A percentile compares a stretch with the other conserved stretches of the same genome.
Conservation (phyloP, 1,140 invertebrate species). For the Yoshiicerus persimilis region DNA sequence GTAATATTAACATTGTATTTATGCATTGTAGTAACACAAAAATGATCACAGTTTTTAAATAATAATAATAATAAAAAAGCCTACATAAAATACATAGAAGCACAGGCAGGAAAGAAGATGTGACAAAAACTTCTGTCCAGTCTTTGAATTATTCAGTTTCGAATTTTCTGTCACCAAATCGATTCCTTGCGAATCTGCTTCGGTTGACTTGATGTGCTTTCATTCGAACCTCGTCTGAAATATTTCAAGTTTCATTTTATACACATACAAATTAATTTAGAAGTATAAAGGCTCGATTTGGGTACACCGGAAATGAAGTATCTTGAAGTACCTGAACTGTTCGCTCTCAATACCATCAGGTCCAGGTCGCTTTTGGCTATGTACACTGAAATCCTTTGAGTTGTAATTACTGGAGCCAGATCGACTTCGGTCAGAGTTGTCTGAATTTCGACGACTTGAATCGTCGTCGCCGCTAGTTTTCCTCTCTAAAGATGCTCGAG, state of each 20-base stretch:
- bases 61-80: neutral
- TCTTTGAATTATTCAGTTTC: neutral
- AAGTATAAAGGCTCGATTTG: too few relatives aligned
- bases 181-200: slow-evolving; percentile 3
- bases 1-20: slow-evolving; percentile 17
- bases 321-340: slow-evolving; percentile 15
- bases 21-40: slow-evolving; percentile 20
- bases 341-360: slow-evolving; percentile 40
- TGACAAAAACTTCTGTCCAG: slow-evolving; percentile 19
- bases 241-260: neutral
- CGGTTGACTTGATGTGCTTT: slow-evolving; percentile 2
- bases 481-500: slow-evolving; percentile 36
- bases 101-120: slow-evolving; percentile 15
- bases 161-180: neutral
- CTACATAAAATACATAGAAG: slow-evolving; percentile 1
- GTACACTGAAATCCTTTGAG: slow-evolving; percentile 25
- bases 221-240: slow-evolving; percentile 26
- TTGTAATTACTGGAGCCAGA: slow-evolving; percentile 34
- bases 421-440: slow-evolving; percentile 28
- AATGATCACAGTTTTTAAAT: slow-evolving; percentile 16
- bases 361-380: slow-evolving; percentile 21
- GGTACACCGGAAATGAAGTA: too few relatives aligned
- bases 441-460: slow-evolving; percentile 26
- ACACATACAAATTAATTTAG: too few relatives aligned
- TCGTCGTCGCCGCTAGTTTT: slow-evolving; percentile 35